A percentile compares a stretch with the other conserved stretches of the same genome.
phyloP scores from a whole-genome alignment of 2,797 vertebrate genomes.

The Acipenser transmontanus region DNA sequence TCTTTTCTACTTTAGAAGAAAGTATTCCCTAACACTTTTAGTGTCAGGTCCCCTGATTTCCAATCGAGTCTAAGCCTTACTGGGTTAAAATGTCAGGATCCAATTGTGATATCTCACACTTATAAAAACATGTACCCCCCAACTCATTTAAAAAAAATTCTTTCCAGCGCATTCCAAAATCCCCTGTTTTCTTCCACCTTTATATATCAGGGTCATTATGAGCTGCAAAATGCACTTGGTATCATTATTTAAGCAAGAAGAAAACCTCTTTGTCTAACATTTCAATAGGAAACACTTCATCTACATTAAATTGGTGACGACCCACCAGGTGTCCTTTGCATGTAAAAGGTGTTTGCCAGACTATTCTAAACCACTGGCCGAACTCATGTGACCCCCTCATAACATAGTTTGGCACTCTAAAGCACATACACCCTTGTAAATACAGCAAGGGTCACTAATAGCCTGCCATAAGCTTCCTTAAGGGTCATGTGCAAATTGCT shows the following conservation, averaged over 20 bases:
- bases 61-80: background rate
- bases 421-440: slow-evolving; percentile 77
- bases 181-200: background rate
- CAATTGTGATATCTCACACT: slow-evolving; percentile 8
- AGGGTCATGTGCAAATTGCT: slow-evolving; percentile 69
- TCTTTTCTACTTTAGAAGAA: slow-evolving; percentile 1
- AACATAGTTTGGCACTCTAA: slow-evolving; percentile 75
- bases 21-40: slow-evolving; percentile 16
- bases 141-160: background rate
- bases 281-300: slow-evolving; percentile 58
- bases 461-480: slow-evolving; percentile 76
- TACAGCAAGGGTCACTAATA: slow-evolving; percentile 89
- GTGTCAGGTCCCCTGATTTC: slow-evolving; percentile 7
- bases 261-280: slow-evolving; percentile 35
- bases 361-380: slow-evolving; percentile 63
- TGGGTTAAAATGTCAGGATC: slow-evolving; percentile 13
- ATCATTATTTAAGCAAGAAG: slow-evolving; percentile 36
- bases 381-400: slow-evolving; percentile 60
- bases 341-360: slow-evolving; percentile 74
- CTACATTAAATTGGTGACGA: slow-evolving; percentile 68
- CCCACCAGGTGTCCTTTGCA: slow-evolving; percentile 87
- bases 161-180: background rate
- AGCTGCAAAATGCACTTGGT: slow-evolving; percentile 30
- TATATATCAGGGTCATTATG: slow-evolving; percentile 14
- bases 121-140: slow-evolving; percentile 16